Base-by-base conservation (phyloP, 92 coral and sea anemone species). In the Epizoanthus ramosus region DNA sequence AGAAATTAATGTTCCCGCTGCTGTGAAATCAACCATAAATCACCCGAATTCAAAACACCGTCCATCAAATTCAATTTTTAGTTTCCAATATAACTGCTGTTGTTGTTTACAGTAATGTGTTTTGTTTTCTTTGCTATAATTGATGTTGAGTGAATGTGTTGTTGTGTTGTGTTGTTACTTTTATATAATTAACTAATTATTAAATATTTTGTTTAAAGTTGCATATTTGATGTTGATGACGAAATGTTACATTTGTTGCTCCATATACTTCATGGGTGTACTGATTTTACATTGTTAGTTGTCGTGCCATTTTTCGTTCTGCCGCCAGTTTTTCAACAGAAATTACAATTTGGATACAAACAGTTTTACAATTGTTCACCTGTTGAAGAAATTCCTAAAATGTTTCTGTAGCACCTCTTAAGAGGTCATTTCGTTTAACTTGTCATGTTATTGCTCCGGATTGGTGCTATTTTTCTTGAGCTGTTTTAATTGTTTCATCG, bases 241-340 rank as follows among this genome's bases (percentile, higher is more conserved):
- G 14, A 13, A 50, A 50, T 50, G 54, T 50, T 50, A 10, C 53
- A 7, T 79, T 60, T 63, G 84, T 79, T 18, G 41, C 0, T 17
- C 74, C 86, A 69, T 83, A 68, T 79, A 61, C 70, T 69, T 83
- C 71, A 67, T 83, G 41, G 70, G 79, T 71, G 86, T 83, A 83
- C 86, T 83, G 0, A 71, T 63, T 71, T 79, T 19, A 35, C 63
- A 24, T 83, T 82, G 79, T 58, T 83, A 50, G 54, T 50, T 50
- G 54, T 47, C 53, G 53, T 50, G 54, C 54, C 16, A 50, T 15
- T 50, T 9, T 50, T 13, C 54, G 15, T 50, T 9, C 10, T 50
- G 54, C 54, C 54, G 50, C 50, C 50, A 6, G 54, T 50, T 13
- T 12, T 50, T 50, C 14, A 50, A 50, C 54, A 50, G 54, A 50